These are phyloP conservation scores for Gobionotothen gibberifrons DNA, from an alignment of 2,797 vertebrate species.

Conservation along the genomic window DNA sequence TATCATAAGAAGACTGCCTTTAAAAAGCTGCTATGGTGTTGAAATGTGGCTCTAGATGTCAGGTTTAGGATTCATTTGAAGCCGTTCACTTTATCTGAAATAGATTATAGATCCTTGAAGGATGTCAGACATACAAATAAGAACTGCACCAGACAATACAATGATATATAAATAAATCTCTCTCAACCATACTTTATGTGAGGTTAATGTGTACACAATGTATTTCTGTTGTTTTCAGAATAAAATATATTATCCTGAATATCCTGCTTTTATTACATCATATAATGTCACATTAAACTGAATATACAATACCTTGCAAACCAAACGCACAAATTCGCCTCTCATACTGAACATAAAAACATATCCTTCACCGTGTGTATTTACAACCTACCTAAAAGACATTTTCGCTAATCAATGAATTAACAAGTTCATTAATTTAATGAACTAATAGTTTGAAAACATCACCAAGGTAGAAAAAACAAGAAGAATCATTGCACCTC, in stretches of 20 bases:
- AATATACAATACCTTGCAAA: constrained; percentile 24
- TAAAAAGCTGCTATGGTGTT: constrained; percentile 16
- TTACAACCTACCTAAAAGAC: constrained; percentile 26
- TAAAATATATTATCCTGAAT: constrained; percentile 19
- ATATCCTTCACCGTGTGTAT: neutral
- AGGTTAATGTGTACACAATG: constrained; percentile 36
- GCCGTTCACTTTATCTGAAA: neutral
- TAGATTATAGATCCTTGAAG: constrained; percentile 23
- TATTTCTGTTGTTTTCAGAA: constrained; percentile 13
- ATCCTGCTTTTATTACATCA: neutral
- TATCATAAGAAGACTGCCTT: constrained; percentile 2
- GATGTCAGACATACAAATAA: constrained; percentile 13
- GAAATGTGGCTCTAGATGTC: neutral
- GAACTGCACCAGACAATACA: constrained; percentile 4
- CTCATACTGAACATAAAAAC: constrained; percentile 14
- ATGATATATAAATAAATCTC: constrained; percentile 28
- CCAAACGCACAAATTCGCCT: constrained; percentile 11
- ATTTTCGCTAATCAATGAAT: constrained; percentile 59
- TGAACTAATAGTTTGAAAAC: constrained; percentile 64
- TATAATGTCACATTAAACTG: constrained; percentile 5
- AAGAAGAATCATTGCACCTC: constrained; percentile 18
- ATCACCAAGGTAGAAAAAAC: constrained; percentile 67
- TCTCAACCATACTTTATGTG: constrained; percentile 6
- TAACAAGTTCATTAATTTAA: constrained; percentile 76
- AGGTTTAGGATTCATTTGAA: constrained; percentile 8